phyloP scores from a whole-genome alignment of 2,888 invertebrate genomes.

The Theretra japonica region DNA sequence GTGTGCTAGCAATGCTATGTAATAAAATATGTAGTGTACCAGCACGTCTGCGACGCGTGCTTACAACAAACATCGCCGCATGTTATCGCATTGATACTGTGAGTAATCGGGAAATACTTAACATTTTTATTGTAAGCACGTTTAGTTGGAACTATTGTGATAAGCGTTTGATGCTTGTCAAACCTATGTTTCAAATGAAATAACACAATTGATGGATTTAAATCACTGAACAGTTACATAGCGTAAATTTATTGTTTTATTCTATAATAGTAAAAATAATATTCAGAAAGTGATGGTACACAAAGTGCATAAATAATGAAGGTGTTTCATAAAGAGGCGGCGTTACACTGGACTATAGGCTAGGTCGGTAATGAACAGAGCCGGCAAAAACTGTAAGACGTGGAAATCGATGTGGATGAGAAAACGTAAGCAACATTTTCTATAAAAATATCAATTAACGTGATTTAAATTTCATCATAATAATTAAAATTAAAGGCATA shows the following conservation, averaged over 20 bases:
- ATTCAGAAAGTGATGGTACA: too few species aligned
- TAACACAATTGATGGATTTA: neutral
- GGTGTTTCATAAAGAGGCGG: neutral
- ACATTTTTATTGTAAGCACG: constrained; percentile 31
- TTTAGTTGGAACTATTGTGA: constrained; percentile 12
- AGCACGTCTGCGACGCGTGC: constrained; percentile 24
- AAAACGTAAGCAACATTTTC: too few species aligned
- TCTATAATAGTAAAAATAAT: too few species aligned
- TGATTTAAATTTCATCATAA: too few species aligned
- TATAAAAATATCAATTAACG: too few species aligned
- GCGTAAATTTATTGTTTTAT: too few species aligned
- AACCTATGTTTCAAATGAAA: constrained; percentile 12
- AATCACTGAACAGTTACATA: too few species aligned
- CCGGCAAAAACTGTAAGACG: too few species aligned
- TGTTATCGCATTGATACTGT: constrained; percentile 43
- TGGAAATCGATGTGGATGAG: too few species aligned
- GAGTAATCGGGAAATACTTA: constrained; percentile 39
- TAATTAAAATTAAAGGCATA: too few species aligned
- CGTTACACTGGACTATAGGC: neutral
- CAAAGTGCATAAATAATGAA: too few species aligned
- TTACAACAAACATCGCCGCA: constrained; percentile 21
- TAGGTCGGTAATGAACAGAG: too few species aligned
- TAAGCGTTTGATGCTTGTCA: constrained; percentile 20
- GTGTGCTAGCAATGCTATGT: neutral
- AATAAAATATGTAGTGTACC: neutral